These are phyloP conservation scores for Congeria kusceri DNA, from an alignment of 2,888 invertebrate species.

Conservation along the genomic window DNA sequence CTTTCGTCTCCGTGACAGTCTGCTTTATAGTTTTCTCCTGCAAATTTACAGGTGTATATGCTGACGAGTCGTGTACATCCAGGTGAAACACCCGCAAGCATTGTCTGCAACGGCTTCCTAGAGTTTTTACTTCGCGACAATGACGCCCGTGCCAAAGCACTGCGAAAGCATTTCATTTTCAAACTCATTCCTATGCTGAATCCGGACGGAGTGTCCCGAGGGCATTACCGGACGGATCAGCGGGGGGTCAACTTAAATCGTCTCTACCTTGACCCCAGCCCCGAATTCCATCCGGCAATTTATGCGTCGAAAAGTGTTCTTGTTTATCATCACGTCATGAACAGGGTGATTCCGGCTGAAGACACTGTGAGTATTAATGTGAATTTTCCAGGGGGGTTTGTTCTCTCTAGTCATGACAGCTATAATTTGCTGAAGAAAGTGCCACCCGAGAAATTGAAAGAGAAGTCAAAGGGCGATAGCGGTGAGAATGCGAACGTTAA, in stretches of 20 bases:
- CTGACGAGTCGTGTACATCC: conserved; percentile 96
- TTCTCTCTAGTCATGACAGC: conserved; percentile 55
- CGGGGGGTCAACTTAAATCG: conserved; percentile 95
- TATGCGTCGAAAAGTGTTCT: conserved; percentile 92
- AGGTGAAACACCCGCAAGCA: conserved; percentile 96
- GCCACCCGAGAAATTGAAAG: not conserved
- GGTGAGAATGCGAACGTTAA: conserved; percentile 19
- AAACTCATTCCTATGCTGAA: conserved; percentile 96
- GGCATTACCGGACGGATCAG: conserved; percentile 92
- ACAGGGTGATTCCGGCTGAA: conserved; percentile 70
- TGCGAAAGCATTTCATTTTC: conserved; percentile 91
- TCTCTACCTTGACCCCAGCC: conserved; percentile 92
- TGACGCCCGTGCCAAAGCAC: conserved; percentile 90
- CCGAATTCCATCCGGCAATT: conserved; percentile 92
- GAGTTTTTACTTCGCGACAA: conserved; percentile 90
- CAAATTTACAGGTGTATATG: conserved; percentile 89
- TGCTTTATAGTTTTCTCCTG: no score
- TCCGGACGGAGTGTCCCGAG: conserved; percentile 95
- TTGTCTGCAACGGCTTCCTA: conserved; percentile 95
- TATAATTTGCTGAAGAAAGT: conserved; percentile 27
- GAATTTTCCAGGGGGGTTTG: conserved; percentile 71
- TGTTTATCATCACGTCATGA: conserved; percentile 85
- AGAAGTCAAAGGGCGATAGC: not conserved
- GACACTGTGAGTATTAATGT: conserved; percentile 66
- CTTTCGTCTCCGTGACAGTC: no score